phyloP scores from a whole-genome alignment of 2,113 vertebrate species.

The Phylloscopus trochiloides region DNA sequence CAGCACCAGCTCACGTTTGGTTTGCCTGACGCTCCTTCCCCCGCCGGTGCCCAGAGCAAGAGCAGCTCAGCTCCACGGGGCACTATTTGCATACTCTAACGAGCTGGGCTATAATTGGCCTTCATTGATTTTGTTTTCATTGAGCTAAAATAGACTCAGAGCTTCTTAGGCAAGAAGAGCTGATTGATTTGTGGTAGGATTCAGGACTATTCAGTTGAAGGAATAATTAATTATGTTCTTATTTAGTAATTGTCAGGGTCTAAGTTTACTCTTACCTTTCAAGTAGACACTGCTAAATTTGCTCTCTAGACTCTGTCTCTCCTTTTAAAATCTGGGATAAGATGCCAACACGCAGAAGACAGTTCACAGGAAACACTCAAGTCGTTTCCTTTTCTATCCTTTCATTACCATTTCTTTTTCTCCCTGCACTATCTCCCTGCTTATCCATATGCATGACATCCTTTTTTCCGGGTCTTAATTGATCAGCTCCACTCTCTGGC shows the following conservation, averaged over 20 bases:
- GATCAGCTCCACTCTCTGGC: neutral
- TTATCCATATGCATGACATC: neutral
- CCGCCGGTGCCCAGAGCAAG: neutral
- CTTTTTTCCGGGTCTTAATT: neutral
- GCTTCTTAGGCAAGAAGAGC: conserved; percentile 82
- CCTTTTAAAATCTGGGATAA: neutral
- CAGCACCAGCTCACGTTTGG: conserved; percentile 62
- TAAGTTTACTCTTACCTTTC: conserved; percentile 55
- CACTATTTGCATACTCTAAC: conserved; percentile 88
- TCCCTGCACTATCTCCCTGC: neutral
- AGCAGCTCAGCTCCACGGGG: conserved; percentile 33
- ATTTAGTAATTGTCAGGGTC: conserved; percentile 79
- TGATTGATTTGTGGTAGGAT: conserved; percentile 93
- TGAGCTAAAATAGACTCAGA: conserved; percentile 94
- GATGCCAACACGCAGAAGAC: neutral
- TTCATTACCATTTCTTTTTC: neutral
- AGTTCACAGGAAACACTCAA: neutral
- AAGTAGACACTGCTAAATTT: conserved; percentile 29
- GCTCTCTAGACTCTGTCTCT: neutral
- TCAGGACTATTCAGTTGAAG: conserved; percentile 84
- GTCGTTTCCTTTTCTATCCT: neutral
- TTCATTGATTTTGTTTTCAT: conserved; percentile 93
- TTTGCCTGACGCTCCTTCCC: neutral
- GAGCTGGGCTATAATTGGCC: conserved; percentile 89
- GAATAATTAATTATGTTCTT: conserved; percentile 91